Percentiles rank a stretch among this genome's conserved stretches.
Conservation (phyloP, 2,113 vertebrate species). For the Triplophysa dalaica region DNA sequence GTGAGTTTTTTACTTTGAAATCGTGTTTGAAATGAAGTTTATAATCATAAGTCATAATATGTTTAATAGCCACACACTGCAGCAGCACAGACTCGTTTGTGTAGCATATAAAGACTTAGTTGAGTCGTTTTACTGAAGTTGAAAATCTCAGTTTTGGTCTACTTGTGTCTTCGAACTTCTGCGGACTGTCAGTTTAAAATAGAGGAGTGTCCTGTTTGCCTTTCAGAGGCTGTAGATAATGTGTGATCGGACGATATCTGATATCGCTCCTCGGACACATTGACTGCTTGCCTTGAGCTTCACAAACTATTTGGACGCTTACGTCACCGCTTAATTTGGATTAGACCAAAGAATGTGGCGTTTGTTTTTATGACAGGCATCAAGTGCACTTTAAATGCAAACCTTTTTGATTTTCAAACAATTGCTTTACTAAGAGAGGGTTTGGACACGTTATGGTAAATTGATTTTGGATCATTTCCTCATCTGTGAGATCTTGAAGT, state of each 20-base stretch:
- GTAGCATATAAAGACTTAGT: background rate
- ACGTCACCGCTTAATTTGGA: background rate
- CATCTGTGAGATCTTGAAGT: background rate
- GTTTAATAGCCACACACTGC: too few relatives aligned
- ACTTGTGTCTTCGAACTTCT: background rate
- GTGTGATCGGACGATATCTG: background rate
- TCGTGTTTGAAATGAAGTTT: background rate
- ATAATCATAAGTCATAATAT: background rate
- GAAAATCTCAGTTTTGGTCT: background rate
- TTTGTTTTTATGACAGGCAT: background rate
- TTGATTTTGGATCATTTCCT: too few relatives aligned
- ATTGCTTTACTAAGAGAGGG: too few relatives aligned
- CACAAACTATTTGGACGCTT: background rate
- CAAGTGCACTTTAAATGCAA: too few relatives aligned
- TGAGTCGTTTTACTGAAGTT: background rate
- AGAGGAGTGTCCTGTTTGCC: constrained; percentile 39
- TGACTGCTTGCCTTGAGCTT: background rate
- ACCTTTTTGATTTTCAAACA: too few relatives aligned
- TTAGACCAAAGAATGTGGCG: background rate
- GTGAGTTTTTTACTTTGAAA: background rate
- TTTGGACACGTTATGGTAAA: too few relatives aligned
- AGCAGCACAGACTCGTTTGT: background rate
- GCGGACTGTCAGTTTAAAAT: constrained; percentile 41
- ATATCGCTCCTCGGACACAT: background rate
- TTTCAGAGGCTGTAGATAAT: constrained; percentile 7